Percentiles rank a stretch among this genome's conserved stretches.
phyloP scores from a whole-genome alignment of 2,888 invertebrate species.

The Lasioglossum leucozonium region DNA sequence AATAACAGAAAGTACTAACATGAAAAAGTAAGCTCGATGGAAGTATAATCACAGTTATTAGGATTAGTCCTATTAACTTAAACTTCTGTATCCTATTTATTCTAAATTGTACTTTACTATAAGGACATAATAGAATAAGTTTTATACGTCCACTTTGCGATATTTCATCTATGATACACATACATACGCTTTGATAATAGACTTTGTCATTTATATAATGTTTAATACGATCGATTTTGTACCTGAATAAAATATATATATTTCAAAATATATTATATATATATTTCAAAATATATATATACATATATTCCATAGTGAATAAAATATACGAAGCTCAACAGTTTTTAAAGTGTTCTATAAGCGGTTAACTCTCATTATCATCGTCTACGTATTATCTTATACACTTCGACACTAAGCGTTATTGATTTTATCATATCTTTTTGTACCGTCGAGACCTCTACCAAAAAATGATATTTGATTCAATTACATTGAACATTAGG shows the following conservation, averaged over 20 bases:
- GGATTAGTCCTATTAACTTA: constrained; percentile 15
- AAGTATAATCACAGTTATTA: constrained; percentile 32
- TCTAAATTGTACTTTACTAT: constrained; percentile 34
- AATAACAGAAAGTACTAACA: constrained; percentile 13
- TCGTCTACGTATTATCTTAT: neutral
- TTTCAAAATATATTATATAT: neutral
- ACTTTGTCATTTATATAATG: constrained; percentile 10
- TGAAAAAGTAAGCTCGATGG: constrained; percentile 14
- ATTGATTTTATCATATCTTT: neutral
- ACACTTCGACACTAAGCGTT: neutral
- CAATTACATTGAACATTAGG: neutral
- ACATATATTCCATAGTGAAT: constrained; percentile 30
- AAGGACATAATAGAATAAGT: constrained; percentile 19
- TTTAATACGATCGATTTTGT: constrained; percentile 40
- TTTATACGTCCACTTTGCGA: constrained; percentile 14
- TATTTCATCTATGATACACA: constrained; percentile 18
- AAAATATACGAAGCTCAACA: constrained; percentile 28
- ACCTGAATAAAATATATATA: constrained; percentile 42
- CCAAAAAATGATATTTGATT: neutral
- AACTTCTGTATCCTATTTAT: constrained; percentile 28
- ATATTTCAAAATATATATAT: neutral
- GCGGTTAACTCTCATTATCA: neutral
- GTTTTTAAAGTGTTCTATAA: constrained; percentile 7
- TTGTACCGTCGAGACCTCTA: neutral
- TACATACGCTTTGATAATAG: constrained; percentile 15